These are phyloP conservation scores for Brachyhypopomus occidentalis DNA, from an alignment of 2,113 vertebrate genomes.

Conservation along the genomic window DNA sequence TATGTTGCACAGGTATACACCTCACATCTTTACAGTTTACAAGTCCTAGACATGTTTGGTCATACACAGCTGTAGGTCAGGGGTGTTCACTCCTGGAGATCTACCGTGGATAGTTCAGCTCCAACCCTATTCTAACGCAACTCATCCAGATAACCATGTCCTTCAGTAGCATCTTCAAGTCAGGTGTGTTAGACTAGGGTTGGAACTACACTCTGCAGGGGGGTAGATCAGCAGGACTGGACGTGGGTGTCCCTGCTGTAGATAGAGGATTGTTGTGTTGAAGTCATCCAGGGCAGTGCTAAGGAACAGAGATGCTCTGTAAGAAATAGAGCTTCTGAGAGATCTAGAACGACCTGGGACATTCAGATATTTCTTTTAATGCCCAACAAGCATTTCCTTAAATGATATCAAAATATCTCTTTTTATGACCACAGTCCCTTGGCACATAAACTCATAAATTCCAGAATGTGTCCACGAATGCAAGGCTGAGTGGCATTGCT, in stretches of 20 bases:
- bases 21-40: constrained; percentile 19
- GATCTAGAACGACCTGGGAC: constrained; percentile 9
- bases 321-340: neutral
- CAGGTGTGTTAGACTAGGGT: too few species aligned
- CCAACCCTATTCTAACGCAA: too few species aligned
- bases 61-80: constrained; percentile 11
- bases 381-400: constrained; percentile 13
- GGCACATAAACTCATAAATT: constrained; percentile 23
- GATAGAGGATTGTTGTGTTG: constrained; percentile 45
- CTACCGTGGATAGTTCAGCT: too few species aligned
- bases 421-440: constrained; percentile 1
- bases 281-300: constrained; percentile 50
- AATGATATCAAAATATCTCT: constrained; percentile 28
- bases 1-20: constrained; percentile 31
- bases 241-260: neutral
- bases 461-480: constrained; percentile 49
- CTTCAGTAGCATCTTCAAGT: too few species aligned
- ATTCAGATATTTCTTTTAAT: constrained; percentile 18
- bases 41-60: constrained; percentile 8
- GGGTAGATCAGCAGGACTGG: too few species aligned
- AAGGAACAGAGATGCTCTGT: neutral
- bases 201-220: too few species aligned
- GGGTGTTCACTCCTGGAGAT: too few species aligned
- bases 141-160: too few species aligned
- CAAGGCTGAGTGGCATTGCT: constrained; percentile 54